phyloP scores from a whole-genome alignment of 1,140 invertebrate species.

The Diabrotica virgifera region DNA sequence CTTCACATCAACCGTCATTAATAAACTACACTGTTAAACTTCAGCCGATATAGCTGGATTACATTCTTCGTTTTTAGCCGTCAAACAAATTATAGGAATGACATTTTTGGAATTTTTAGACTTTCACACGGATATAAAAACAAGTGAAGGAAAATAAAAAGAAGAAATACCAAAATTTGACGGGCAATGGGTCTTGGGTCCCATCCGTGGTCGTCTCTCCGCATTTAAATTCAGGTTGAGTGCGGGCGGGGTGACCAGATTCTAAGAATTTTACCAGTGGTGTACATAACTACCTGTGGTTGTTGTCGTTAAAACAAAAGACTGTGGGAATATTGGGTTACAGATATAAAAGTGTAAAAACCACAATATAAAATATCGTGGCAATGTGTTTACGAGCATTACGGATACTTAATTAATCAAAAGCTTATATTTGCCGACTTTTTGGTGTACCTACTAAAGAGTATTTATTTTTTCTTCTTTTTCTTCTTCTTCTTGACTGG shows the following conservation, averaged over 20 bases:
- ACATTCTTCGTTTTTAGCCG: not conserved
- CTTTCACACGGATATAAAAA: constrained; percentile 2
- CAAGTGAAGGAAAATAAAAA: constrained; percentile 3
- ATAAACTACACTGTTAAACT: not conserved
- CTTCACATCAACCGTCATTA: not conserved
- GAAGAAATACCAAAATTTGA: constrained; percentile 1
- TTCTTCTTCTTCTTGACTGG: no score
- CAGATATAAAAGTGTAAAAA: not conserved
- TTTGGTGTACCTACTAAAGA: no score
- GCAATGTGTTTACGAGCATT: no score
- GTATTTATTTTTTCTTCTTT: no score
- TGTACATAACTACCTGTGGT: constrained; percentile 2
- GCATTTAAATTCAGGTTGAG: not conserved
- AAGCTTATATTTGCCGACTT: no score
- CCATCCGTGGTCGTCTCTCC: not conserved
- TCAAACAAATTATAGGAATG: constrained; percentile 3
- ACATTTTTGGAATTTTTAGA: constrained; percentile 3
- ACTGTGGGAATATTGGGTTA: not conserved
- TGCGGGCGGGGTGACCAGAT: constrained; percentile 1
- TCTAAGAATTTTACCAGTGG: constrained; percentile 2
- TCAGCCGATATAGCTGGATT: not conserved
- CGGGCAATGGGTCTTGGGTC: constrained; percentile 1
- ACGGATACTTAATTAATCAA: no score
- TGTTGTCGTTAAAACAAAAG: not conserved
- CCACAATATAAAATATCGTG: not conserved